phyloP scores from a whole-genome alignment of 1,140 invertebrate genomes.

The Sycophila sp. region DNA sequence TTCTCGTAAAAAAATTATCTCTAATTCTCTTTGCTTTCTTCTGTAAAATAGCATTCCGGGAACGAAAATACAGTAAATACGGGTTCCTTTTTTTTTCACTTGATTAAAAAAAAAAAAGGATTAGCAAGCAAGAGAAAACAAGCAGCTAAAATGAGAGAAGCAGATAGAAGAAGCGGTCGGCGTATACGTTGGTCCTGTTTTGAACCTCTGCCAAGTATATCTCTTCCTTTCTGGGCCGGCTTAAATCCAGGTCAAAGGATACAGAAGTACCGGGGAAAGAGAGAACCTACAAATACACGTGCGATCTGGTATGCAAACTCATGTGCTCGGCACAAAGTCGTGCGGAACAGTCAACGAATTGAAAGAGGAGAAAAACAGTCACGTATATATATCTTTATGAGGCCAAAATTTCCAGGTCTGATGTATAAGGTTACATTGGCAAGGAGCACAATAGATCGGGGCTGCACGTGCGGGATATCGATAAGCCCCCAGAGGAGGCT shows the following conservation, averaged over 20 bases:
- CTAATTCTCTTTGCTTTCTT: too few species aligned
- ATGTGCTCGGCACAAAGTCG: background rate
- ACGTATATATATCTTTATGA: too few species aligned
- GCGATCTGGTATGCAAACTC: background rate
- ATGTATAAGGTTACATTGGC: too few species aligned
- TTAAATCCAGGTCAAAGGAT: constrained; percentile 2
- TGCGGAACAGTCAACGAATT: background rate
- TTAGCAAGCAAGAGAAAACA: background rate
- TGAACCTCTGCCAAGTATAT: constrained; percentile 1
- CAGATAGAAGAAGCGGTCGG: background rate
- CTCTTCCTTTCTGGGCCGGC: background rate
- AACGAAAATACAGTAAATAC: background rate
- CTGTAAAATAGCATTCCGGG: background rate
- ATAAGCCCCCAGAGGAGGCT: too few species aligned
- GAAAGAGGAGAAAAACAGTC: background rate
- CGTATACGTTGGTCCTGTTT: background rate
- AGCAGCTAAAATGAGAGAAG: background rate
- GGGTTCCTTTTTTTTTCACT: too few species aligned
- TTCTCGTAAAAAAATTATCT: too few species aligned
- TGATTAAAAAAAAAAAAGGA: background rate
- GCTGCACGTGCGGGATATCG: too few species aligned
- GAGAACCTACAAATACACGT: background rate
- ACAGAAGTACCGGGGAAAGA: background rate
- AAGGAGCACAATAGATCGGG: too few species aligned
- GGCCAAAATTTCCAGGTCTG: too few species aligned